phyloP scores from a whole-genome alignment of 2,888 invertebrate species.

The Cepaea hortensis region DNA sequence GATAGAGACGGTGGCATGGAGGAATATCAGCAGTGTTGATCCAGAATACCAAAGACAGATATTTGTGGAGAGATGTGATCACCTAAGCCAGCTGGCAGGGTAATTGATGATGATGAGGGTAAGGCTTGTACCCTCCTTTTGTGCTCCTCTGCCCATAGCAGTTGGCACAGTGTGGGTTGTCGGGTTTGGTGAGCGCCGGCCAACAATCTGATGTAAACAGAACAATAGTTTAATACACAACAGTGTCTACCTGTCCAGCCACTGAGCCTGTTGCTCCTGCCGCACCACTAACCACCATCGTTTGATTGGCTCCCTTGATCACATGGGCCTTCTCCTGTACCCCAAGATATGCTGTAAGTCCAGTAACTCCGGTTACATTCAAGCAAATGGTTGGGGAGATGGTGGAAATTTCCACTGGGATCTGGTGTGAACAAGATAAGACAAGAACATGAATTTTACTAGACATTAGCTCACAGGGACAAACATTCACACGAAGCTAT shows the following conservation, averaged over 20 bases:
- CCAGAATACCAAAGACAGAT: too few species aligned
- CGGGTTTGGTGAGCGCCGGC: too few species aligned
- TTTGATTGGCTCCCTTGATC: conserved; percentile 67
- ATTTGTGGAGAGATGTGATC: too few species aligned
- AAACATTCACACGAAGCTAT: too few species aligned
- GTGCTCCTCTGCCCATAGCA: too few species aligned
- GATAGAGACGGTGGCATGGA: too few species aligned
- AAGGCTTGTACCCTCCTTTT: too few species aligned
- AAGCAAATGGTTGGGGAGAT: conserved; percentile 59
- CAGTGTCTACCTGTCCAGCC: conserved; percentile 73
- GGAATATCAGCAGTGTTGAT: too few species aligned
- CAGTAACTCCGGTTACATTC: conserved; percentile 69
- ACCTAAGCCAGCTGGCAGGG: too few species aligned
- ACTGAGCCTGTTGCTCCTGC: conserved; percentile 76
- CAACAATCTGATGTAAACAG: not conserved
- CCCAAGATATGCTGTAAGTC: conserved; percentile 74
- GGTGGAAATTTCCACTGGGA: conserved; percentile 47
- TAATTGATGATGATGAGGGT: too few species aligned
- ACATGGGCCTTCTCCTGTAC: conserved; percentile 72
- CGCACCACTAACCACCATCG: conserved; percentile 75
- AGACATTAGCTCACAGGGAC: too few species aligned
- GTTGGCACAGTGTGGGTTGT: too few species aligned
- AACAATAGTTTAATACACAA: not conserved
- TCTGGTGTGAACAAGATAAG: conserved; percentile 28
- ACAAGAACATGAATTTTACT: not conserved